phyloP scores from a whole-genome alignment of 2,797 vertebrate genomes.

The Lithobates pipiens region DNA sequence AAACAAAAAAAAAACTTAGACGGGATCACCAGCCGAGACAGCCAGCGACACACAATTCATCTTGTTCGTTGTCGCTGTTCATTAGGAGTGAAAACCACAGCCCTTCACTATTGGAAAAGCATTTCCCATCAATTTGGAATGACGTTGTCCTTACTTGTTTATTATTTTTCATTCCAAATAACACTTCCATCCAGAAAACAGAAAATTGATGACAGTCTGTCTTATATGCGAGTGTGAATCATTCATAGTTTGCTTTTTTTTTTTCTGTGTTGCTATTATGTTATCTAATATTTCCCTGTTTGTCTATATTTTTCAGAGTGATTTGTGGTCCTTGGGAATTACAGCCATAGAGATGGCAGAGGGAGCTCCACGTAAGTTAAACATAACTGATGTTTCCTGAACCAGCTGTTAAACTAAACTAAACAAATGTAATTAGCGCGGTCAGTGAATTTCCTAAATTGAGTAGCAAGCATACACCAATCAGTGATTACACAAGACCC shows the following conservation, averaged over 20 bases:
- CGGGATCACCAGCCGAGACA: neutral
- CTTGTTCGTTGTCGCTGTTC: conserved; percentile 47
- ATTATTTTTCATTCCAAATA: conserved; percentile 46
- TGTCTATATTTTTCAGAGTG: conserved; percentile 82
- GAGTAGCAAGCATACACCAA: no score
- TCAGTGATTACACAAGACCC: no score
- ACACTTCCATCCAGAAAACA: neutral
- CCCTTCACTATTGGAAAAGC: conserved; percentile 58
- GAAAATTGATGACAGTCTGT: neutral
- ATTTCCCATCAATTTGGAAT: conserved; percentile 44
- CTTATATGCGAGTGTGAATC: conserved; percentile 32
- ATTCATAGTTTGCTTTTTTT: neutral
- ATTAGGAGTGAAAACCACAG: conserved; percentile 53
- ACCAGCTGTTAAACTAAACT: no score
- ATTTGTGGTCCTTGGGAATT: conserved; percentile 96
- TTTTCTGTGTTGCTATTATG: neutral
- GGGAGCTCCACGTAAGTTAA: conserved; percentile 94
- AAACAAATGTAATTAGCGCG: no score
- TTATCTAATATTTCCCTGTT: neutral
- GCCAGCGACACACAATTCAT: conserved; percentile 27
- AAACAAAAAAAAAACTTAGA: conserved; percentile 6
- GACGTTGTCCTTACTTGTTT: conserved; percentile 39
- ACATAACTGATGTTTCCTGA: neutral
- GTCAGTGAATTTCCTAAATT: no score
- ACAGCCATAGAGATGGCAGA: conserved; percentile 98